phyloP scores from a whole-genome alignment of 2,888 invertebrate genomes.

The Eupithecia dodoneata region DNA sequence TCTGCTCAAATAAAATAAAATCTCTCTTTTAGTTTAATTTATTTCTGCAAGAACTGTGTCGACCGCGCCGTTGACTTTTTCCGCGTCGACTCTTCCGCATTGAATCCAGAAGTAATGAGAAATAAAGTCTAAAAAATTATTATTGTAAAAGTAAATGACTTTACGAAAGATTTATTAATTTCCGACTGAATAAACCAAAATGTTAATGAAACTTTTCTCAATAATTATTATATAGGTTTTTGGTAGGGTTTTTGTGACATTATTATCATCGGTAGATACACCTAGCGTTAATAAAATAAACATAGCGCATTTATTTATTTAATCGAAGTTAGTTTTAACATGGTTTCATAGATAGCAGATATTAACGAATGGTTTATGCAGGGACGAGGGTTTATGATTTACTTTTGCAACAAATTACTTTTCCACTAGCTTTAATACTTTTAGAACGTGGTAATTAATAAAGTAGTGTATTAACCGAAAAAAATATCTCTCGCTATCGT shows the following conservation, averaged over 20 bases:
- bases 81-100: constrained; percentile 41
- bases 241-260: too few species aligned
- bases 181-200: not conserved
- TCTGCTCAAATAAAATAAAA: constrained; percentile 26
- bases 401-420: too few species aligned
- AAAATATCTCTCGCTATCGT: not conserved
- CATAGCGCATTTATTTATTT: too few species aligned
- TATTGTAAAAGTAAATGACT: not conserved
- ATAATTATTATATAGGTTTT: not conserved
- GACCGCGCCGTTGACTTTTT: constrained; percentile 42
- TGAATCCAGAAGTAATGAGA: constrained; percentile 44
- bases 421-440: too few species aligned
- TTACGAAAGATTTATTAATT: not conserved
- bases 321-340: too few species aligned
- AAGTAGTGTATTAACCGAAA: too few species aligned
- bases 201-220: not conserved
- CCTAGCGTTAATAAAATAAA: too few species aligned
- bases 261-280: too few species aligned
- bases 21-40: constrained; percentile 46
- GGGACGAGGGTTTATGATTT: too few species aligned
- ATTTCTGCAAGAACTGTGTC: constrained; percentile 53
- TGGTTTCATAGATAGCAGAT: too few species aligned
- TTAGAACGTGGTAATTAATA: too few species aligned
- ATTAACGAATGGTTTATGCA: too few species aligned
- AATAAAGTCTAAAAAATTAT: constrained; percentile 38